Base-by-base conservation (phyloP, 2,797 vertebrate species). In the Betta splendens region DNA sequence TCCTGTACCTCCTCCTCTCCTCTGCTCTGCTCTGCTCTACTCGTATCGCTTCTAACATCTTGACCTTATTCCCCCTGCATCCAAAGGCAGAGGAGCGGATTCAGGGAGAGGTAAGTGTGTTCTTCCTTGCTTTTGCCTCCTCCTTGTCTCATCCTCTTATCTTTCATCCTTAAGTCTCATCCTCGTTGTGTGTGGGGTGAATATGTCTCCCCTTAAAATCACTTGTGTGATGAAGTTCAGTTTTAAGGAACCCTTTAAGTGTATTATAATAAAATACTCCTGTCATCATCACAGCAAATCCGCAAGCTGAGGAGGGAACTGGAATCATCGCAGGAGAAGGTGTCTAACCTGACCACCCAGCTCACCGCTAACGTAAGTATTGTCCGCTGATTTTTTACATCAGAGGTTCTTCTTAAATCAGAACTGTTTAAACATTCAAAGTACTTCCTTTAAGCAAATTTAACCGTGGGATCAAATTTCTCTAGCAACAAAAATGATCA, bases 291-390 rank as follows among this genome's bases (percentile, higher is more conserved):
- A 65, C 72, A 99, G 96, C 97, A 99, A 95, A 96, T 99, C 72
- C 94, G 96, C 48, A 98, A 97, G 76, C 90, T 99, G 52, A 94
- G 96, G 25, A 87, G 96, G 1, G 97, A 98, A 68, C 88, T 99
- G 85, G 97, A 99, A 64, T 97, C 95, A 0, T 99, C 97, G 0
- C 97, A 99, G 84, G 97, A 98, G 81, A 99, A 98, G 64, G 97
- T 99, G 81, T 96, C 96, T 38, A 93, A 87, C 4, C 84, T 99
- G 75, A 98, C 96, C 0, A 93, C 93, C 9, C 97, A 99, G 88
- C 91, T 99, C 10, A 94, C 95, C 1, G 94, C 94, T 57, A 99
- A 98, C 0, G 97, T 98, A 92, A 83, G 97, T 86, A 63, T 20
- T 3, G 18, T 37, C 20, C 53, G 3, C 17, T 31, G 13, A 10